Conservation (phyloP, 2,888 invertebrate species). For the Plemyria rubiginata region DNA sequence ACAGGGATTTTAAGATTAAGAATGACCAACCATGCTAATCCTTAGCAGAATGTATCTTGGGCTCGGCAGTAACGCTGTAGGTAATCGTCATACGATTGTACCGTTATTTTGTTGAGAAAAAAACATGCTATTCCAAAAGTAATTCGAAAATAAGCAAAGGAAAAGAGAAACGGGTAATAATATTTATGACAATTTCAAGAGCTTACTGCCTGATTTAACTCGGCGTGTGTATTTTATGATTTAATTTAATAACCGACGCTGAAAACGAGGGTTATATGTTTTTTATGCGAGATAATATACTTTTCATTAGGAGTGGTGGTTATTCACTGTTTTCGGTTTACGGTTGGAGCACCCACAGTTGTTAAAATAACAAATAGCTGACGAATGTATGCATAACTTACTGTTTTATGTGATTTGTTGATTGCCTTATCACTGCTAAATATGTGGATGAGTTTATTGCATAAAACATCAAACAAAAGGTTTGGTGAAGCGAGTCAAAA, state of each 20-base stretch:
- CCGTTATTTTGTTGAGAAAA: too few relatives aligned
- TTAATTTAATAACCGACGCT: constrained; percentile 79
- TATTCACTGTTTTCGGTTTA: constrained; percentile 50
- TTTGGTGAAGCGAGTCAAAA: too few relatives aligned
- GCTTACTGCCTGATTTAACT: constrained; percentile 76
- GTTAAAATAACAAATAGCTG: constrained; percentile 9
- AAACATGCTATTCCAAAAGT: background rate
- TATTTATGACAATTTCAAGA: constrained; percentile 79
- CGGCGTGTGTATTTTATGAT: constrained; percentile 80
- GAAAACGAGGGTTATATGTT: constrained; percentile 78
- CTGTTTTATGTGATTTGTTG: constrained; percentile 15
- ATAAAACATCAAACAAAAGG: background rate
- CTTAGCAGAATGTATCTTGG: too few relatives aligned
- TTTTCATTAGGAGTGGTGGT: constrained; percentile 79
- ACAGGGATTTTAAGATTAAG: background rate
- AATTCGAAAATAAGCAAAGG: background rate
- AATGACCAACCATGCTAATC: too few relatives aligned
- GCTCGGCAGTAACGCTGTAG: too few relatives aligned
- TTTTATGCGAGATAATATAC: constrained; percentile 80
- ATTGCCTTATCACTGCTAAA: constrained; percentile 25
- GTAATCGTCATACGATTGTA: too few relatives aligned
- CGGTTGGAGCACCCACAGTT: constrained; percentile 12
- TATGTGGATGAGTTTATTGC: background rate
- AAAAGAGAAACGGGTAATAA: constrained; percentile 63
- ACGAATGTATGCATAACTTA: constrained; percentile 33